Conservation (phyloP, 2,797 vertebrate species). For the Pseudotriccus pelzelni region DNA sequence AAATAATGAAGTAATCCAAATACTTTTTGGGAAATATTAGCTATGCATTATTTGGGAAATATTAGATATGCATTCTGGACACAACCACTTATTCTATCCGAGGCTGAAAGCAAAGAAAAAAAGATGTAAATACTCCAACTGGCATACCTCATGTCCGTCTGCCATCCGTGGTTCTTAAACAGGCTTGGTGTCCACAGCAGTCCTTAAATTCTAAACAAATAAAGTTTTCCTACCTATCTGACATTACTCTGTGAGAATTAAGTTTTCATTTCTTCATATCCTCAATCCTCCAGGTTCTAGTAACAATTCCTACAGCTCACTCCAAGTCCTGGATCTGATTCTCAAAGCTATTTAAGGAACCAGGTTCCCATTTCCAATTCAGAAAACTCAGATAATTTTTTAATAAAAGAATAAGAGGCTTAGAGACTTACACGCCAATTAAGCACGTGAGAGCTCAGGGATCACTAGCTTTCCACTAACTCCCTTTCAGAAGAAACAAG, state of each 20-base stretch:
- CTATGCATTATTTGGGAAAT: not conserved
- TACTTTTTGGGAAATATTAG: not conserved
- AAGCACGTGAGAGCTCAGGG: not conserved
- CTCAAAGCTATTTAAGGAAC: not conserved
- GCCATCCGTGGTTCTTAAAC: not conserved
- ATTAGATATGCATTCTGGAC: not conserved
- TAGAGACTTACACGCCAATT: not conserved
- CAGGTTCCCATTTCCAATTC: not conserved
- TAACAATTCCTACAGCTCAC: not conserved
- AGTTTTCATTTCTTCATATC: not conserved
- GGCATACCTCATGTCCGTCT: not conserved
- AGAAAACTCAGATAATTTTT: not conserved
- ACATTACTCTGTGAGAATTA: not conserved
- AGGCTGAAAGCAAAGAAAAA: not conserved
- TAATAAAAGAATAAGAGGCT: not conserved
- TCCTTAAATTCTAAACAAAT: not conserved
- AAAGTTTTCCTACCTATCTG: not conserved
- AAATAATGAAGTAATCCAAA: not conserved
- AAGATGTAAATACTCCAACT: not conserved
- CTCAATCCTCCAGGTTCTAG: not conserved
- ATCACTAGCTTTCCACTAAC: not conserved
- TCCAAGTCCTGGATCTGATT: not conserved
- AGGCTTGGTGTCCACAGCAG: not conserved
- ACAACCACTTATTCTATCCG: not conserved
- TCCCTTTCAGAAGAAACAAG: not conserved